Base-by-base conservation (phyloP, 2,888 invertebrate species). In the Drosophila nr. medialis region DNA sequence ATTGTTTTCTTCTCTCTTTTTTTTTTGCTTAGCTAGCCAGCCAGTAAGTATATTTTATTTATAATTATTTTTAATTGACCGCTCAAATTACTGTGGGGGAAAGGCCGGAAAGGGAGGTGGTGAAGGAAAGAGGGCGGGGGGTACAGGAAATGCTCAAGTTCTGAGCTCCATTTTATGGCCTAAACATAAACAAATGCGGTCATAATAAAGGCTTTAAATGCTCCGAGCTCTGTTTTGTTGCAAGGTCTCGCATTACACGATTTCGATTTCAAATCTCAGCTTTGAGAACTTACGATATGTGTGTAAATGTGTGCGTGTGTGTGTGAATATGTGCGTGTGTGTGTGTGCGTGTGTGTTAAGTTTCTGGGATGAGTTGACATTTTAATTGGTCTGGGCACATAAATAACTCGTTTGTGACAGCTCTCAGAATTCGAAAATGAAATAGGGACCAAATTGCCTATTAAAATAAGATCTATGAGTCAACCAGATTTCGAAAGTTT, bases 341-440 rank as follows among this genome's bases (percentile, higher is more conserved):
- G 61, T 53, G n/a, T 48, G 36, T 66, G 27, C 34, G 49, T 49
- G 59, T 53, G 40, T 48, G 61, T 53, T 65, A 45, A 38, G 51
- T 48, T 56, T 49, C 15, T 55, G 56, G 60, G 34, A 70, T 75
- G 75, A 73, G 70, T 67, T 73, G 80, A 82, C 68, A 69, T 82
- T 87, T 87, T 83, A 87, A 83, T 83, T 83, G 83, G 71, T 11
- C 38, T 42, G 54, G 48, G 27, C 49, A 56, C 73, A 85, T 83
- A 87, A 87, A 85, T 83, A 55, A 69, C 53, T 6, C 27, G 58
- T 42, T 69, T 42, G 1, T 63, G 88, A 82, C 85, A 76, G 68
- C 61, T 85, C 32, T 29, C 18, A 71, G 54, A 48, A 51, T 32
- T 58, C 32, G 18, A 55, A 40, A 40, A 64, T 55, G 45, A 24